phyloP scores from a whole-genome alignment of 2,797 vertebrate genomes.

The Merluccius polli region DNA sequence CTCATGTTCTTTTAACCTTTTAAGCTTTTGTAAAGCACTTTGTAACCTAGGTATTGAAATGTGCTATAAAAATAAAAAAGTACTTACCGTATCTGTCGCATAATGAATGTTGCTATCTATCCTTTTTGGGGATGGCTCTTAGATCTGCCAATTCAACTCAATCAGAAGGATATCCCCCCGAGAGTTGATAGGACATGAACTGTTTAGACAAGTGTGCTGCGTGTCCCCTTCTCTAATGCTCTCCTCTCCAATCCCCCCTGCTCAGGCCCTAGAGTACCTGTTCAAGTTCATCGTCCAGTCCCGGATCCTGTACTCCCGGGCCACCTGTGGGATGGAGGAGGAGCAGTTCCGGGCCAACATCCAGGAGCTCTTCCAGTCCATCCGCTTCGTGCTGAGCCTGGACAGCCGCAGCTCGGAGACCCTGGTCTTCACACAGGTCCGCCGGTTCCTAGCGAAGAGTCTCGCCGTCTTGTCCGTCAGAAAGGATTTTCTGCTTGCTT shows the following conservation, averaged over 20 bases:
- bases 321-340: constrained; percentile 98
- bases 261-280: constrained; percentile 95
- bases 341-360: constrained; percentile 94
- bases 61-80: too few relatives aligned
- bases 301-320: constrained; percentile 95
- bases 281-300: constrained; percentile 99
- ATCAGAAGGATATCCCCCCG: neutral
- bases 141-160: too few relatives aligned
- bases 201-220: neutral
- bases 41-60: too few relatives aligned
- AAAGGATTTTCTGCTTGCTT: neutral
- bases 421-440: constrained; percentile 97
- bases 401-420: constrained; percentile 98
- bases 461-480: neutral
- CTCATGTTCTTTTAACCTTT: too few relatives aligned
- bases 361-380: constrained; percentile 98
- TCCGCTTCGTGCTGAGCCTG: constrained; percentile 95
- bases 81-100: too few relatives aligned
- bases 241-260: constrained; percentile 25
- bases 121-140: too few relatives aligned
- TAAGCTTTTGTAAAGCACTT: too few relatives aligned
- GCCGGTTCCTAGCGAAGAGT: constrained; percentile 24
- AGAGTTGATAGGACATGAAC: neutral
- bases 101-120: too few relatives aligned
- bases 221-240: constrained; percentile 25